Percentiles rank a stretch among this genome's conserved stretches.
Conservation (phyloP, 2,797 vertebrate genomes). For the Enteromius fasciolatus region DNA sequence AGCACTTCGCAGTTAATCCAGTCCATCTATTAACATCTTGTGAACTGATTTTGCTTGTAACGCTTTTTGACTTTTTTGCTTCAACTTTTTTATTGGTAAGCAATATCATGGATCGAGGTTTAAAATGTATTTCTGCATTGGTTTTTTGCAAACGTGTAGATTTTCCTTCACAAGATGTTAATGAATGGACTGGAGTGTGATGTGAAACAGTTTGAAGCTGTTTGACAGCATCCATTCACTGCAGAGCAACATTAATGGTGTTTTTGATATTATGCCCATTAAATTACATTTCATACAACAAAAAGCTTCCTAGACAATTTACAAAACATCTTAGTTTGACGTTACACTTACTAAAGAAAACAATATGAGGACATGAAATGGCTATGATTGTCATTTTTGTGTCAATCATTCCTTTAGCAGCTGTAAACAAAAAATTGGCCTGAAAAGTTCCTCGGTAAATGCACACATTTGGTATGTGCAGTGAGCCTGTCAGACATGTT, state of each 20-base stretch:
- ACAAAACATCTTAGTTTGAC: not conserved
- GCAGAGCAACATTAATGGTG: not conserved
- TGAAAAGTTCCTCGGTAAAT: not conserved
- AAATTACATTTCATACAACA: not conserved
- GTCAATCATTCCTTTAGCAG: not conserved
- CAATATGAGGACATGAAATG: not conserved
- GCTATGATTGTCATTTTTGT: not conserved
- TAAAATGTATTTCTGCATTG: not conserved
- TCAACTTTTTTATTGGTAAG: not conserved
- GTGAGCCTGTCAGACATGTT: constrained; percentile 47
- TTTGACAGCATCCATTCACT: not conserved
- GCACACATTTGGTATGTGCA: constrained; percentile 23
- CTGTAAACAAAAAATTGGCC: constrained; percentile 42
- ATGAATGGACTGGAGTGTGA: not conserved
- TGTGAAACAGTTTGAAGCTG: not conserved
- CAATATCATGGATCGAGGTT: not conserved
- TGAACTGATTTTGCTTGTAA: not conserved
- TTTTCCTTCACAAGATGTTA: not conserved
- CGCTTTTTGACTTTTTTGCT: not conserved
- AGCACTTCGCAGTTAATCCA: not conserved
- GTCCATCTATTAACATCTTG: not conserved
- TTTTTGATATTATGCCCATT: not conserved
- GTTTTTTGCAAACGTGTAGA: not conserved
- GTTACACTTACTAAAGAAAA: not conserved
- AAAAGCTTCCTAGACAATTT: not conserved